phyloP scores from a whole-genome alignment of 2,888 invertebrate species.

The Drosophila nr. medialis region DNA sequence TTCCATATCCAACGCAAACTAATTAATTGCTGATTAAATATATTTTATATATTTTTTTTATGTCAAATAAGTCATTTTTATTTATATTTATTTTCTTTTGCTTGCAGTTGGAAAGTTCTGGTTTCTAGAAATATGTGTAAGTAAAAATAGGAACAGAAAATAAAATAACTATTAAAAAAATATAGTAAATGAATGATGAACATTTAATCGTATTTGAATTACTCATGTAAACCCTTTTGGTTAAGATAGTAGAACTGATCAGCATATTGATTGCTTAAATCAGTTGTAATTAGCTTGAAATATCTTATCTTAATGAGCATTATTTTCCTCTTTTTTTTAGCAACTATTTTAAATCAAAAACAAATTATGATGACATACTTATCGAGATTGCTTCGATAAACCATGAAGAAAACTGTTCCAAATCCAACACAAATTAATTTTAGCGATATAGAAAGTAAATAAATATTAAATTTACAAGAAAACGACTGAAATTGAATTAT shows the following conservation, averaged over 20 bases:
- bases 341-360: background rate
- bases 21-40: background rate
- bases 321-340: background rate
- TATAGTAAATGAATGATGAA: background rate
- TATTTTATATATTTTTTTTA: background rate
- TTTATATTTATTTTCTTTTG: background rate
- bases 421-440: conserved; percentile 48
- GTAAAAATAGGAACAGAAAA: background rate
- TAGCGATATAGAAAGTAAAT: too few species aligned
- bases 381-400: conserved; percentile 78
- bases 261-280: background rate
- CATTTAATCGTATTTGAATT: background rate
- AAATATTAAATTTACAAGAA: background rate
- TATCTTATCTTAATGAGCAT: background rate
- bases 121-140: background rate
- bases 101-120: background rate
- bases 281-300: background rate
- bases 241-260: conserved; percentile 12
- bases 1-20: conserved; percentile 54
- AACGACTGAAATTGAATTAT: background rate
- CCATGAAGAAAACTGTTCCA: conserved; percentile 75
- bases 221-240: background rate
- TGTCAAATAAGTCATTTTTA: background rate
- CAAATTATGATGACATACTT: conserved; percentile 54
- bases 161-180: background rate